phyloP scores from a whole-genome alignment of 2,797 vertebrate species.

The Malurus leucopterus region DNA sequence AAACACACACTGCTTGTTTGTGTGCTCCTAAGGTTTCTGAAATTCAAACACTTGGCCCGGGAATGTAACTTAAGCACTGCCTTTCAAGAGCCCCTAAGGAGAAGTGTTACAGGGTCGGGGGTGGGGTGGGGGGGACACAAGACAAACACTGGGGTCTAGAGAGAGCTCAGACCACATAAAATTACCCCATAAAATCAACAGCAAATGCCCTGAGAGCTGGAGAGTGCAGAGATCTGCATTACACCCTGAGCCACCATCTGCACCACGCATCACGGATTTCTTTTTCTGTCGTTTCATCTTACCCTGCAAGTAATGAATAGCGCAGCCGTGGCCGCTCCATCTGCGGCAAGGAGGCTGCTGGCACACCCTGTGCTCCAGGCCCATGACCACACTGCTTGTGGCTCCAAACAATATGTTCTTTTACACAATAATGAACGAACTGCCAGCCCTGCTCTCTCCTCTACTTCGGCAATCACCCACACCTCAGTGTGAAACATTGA shows the following conservation, averaged over 20 bases:
- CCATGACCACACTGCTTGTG: not conserved
- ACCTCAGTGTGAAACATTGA: not conserved
- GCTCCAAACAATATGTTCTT: slow-evolving; percentile 14
- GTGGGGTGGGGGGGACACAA: not conserved
- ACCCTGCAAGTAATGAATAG: not conserved
- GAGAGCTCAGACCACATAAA: not conserved
- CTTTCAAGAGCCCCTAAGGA: not conserved
- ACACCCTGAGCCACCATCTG: slow-evolving; percentile 1
- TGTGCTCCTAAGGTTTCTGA: slow-evolving; percentile 5
- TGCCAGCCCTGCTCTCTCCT: not conserved
- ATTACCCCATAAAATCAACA: not conserved
- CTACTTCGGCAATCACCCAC: not conserved
- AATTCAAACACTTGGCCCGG: not conserved
- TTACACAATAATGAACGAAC: not conserved
- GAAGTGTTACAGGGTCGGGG: not conserved
- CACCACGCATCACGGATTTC: not conserved
- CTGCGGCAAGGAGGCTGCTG: not conserved
- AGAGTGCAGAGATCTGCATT: not conserved
- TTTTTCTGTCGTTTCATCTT: not conserved
- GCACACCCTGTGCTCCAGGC: not conserved
- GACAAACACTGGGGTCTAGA: not conserved
- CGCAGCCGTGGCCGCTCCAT: not conserved
- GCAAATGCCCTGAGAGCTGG: not conserved
- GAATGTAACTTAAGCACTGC: not conserved
- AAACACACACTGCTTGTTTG: not conserved